Conservation (phyloP, 2,113 vertebrate species). For the Myrmecophaga tridactyla region DNA sequence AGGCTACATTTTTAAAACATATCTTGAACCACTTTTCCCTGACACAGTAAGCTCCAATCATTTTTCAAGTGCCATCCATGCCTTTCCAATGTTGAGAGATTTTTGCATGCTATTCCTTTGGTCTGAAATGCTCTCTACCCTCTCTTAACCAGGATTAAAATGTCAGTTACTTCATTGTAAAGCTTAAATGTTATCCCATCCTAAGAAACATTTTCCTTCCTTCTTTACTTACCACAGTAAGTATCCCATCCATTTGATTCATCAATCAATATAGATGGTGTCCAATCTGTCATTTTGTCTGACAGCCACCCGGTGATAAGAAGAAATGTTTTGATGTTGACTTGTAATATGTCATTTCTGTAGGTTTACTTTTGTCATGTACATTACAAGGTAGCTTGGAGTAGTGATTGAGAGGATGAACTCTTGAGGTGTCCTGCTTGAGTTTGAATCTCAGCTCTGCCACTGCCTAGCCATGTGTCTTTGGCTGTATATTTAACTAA, state of each 20-base stretch:
- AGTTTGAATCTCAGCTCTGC: neutral
- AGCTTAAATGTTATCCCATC: neutral
- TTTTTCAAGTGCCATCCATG: neutral
- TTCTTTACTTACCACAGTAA: neutral
- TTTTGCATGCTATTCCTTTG: neutral
- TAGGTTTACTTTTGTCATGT: neutral
- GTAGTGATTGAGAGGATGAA: neutral
- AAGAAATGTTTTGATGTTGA: neutral
- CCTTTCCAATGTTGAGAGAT: neutral
- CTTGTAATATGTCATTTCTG: neutral
- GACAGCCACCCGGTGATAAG: neutral
- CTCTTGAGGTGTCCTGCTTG: neutral
- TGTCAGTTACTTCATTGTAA: neutral
- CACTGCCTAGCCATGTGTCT: neutral
- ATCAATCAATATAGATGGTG: neutral
- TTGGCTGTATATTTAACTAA: neutral
- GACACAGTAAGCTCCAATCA: neutral
- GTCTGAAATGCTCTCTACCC: neutral
- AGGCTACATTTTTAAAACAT: neutral
- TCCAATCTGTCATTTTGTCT: neutral
- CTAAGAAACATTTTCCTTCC: neutral
- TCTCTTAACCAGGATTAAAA: neutral
- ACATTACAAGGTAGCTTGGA: neutral
- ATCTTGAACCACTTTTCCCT: neutral
- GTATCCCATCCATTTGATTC: neutral